Percentiles rank a stretch among this genome's conserved stretches.
phyloP scores from a whole-genome alignment of 2,888 invertebrate genomes.

The Acrocera orbiculus region DNA sequence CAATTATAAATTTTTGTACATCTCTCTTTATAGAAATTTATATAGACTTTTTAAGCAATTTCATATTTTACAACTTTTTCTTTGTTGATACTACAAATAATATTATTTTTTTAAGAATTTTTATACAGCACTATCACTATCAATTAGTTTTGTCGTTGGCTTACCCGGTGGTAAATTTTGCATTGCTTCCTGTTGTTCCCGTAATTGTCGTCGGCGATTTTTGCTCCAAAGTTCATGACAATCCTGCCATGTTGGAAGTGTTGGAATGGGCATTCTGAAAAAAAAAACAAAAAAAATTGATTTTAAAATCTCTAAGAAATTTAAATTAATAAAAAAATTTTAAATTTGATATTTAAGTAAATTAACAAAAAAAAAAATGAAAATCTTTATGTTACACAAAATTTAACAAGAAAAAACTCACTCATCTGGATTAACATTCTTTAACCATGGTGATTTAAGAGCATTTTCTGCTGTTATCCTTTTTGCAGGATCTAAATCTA shows the following conservation, averaged over 20 bases:
- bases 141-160: slow-evolving; percentile 7
- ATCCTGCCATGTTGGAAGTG: slow-evolving; percentile 90
- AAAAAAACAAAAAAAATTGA: slow-evolving; percentile 8
- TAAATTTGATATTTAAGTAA: background rate
- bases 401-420: slow-evolving; percentile 33
- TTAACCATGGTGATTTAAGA: slow-evolving; percentile 79
- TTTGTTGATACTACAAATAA: background rate
- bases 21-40: no score
- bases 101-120: background rate
- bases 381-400: background rate
- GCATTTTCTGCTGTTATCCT: slow-evolving; percentile 90
- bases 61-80: no score
- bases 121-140: slow-evolving; percentile 10
- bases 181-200: slow-evolving; percentile 40
- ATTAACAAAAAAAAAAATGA: background rate
- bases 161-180: slow-evolving; percentile 11
- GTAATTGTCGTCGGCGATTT: slow-evolving; percentile 68
- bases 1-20: no score
- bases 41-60: no score
- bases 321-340: background rate
- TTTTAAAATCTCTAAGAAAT: slow-evolving; percentile 4
- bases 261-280: slow-evolving; percentile 61
- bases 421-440: slow-evolving; percentile 79
- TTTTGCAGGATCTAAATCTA: slow-evolving; percentile 86
- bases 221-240: slow-evolving; percentile 99